Evolutionary conservation across 2,888 invertebrate genomes (phyloP), one percentile per base, ranked within the genome.

Genomic region (Seira ritae): DNA sequence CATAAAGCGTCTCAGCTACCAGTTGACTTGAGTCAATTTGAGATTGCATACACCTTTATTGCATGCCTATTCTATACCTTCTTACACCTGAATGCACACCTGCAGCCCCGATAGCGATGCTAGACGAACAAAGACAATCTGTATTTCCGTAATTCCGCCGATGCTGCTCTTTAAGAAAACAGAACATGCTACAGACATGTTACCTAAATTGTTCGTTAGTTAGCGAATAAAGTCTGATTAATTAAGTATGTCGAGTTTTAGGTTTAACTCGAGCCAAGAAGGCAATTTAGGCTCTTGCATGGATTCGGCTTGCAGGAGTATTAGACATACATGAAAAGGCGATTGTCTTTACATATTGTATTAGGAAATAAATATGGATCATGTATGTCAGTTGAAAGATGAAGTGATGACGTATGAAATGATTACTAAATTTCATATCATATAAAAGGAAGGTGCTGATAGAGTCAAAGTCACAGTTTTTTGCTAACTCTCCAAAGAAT

Each of bases 81-180:
- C n/a, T n/a, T n/a, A n/a, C n/a, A n/a, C n/a, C n/a, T n/a, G n/a
- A n/a, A n/a, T n/a, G n/a, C n/a, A n/a, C n/a, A n/a, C n/a, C n/a
- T n/a, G n/a, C n/a, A n/a, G n/a, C n/a, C n/a, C n/a, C n/a, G n/a
- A 42, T 42, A 42, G 42, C 42, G 42, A 42, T 42, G 12, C 6
- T n/a, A n/a, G n/a, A n/a, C n/a, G n/a, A n/a, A n/a, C n/a, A n/a
- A n/a, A n/a, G 6, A 42, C 42, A 42, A 6, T 8, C 42, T 46
- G 70, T 46, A 46, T 70, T 70, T 70, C 70, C 70, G 70, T 46
- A 70, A 70, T 70, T 70, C 70, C 70, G 70, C 15, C 46, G n/a
- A 22, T 70, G 20, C 70, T 22, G 20, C 4, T 15, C 1, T 37
- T 37, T 37, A 4, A n/a, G n/a, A n/a, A n/a, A n/a, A n/a, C n/a